Conservation (phyloP, 2,113 vertebrate species). For the Psephotus haematonotus region DNA sequence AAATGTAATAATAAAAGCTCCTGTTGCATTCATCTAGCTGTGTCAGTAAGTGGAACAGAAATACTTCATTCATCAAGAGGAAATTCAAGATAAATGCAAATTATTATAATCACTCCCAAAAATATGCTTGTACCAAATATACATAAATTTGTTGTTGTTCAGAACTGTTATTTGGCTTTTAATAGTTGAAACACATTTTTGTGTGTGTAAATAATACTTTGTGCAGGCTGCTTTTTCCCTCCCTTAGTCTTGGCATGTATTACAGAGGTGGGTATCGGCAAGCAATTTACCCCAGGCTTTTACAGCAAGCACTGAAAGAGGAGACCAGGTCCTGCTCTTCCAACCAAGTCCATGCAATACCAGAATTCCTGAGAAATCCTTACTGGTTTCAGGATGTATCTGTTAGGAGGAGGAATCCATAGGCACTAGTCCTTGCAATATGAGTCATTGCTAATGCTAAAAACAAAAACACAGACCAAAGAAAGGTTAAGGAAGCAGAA, state of each 20-base stretch:
- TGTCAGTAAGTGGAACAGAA: constrained; percentile 1
- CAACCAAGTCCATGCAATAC: neutral
- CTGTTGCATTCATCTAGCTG: constrained; percentile 36
- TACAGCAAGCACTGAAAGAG: neutral
- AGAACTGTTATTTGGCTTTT: constrained; percentile 61
- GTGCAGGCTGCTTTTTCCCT: constrained; percentile 23
- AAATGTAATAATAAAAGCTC: constrained; percentile 9
- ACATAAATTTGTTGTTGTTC: constrained; percentile 55
- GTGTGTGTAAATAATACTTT: constrained; percentile 48
- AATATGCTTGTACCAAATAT: constrained; percentile 49
- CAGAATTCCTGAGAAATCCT: neutral
- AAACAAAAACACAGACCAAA: constrained; percentile 2
- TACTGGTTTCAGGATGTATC: neutral
- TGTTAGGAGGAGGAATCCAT: neutral
- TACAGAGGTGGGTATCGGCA: constrained; percentile 4
- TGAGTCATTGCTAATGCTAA: neutral
- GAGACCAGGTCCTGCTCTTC: neutral
- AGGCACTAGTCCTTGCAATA: neutral
- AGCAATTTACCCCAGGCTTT: neutral
- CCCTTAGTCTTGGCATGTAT: neutral
- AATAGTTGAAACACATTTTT: constrained; percentile 42
- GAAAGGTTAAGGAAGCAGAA: constrained; percentile 14
- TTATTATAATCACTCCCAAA: constrained; percentile 43
- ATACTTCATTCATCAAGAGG: constrained; percentile 39
- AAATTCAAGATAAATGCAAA: constrained; percentile 65